Percentiles rank a stretch among this genome's conserved stretches.
These are phyloP conservation scores for Minunthozetes semirufus DNA, from an alignment of 2,888 invertebrate genomes.

Conservation along the genomic window DNA sequence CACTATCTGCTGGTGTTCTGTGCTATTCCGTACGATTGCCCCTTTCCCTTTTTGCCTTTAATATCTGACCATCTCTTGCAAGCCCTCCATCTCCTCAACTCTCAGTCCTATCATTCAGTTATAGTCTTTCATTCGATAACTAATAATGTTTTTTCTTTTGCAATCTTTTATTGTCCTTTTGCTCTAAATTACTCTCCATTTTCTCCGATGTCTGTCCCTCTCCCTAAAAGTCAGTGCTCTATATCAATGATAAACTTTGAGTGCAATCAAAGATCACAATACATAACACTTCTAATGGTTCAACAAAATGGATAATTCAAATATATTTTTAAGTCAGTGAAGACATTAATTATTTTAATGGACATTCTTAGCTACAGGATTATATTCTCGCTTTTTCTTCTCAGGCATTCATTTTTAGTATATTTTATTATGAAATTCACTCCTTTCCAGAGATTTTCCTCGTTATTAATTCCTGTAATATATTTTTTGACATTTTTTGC, in stretches of 20 bases:
- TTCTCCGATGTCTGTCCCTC: background rate
- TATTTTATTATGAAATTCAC: background rate
- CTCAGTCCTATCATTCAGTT: background rate
- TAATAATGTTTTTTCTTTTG: background rate
- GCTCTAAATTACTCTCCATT: conserved; percentile 18
- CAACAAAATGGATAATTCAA: conserved; percentile 7
- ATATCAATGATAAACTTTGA: conserved; percentile 21
- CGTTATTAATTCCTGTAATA: background rate
- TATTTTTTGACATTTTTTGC: background rate
- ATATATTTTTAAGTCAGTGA: background rate
- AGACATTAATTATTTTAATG: conserved; percentile 26
- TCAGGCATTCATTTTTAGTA: background rate
- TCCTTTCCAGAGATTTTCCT: background rate
- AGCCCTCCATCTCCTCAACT: conserved; percentile 19
- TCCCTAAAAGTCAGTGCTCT: background rate
- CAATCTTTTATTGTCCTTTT: conserved; percentile 17
- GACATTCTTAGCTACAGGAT: background rate
- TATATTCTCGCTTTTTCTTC: background rate
- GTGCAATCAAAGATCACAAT: conserved; percentile 17
- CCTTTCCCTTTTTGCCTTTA: background rate
- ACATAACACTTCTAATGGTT: conserved; percentile 9
- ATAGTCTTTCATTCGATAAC: background rate
- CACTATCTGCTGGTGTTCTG: conserved; percentile 7
- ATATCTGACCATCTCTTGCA: conserved; percentile 19
- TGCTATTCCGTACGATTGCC: background rate